Percentiles rank a stretch among this genome's conserved stretches.
Evolutionary conservation across 2,113 vertebrate genomes (phyloP).

Genomic region (Mugil cephalus): DNA sequence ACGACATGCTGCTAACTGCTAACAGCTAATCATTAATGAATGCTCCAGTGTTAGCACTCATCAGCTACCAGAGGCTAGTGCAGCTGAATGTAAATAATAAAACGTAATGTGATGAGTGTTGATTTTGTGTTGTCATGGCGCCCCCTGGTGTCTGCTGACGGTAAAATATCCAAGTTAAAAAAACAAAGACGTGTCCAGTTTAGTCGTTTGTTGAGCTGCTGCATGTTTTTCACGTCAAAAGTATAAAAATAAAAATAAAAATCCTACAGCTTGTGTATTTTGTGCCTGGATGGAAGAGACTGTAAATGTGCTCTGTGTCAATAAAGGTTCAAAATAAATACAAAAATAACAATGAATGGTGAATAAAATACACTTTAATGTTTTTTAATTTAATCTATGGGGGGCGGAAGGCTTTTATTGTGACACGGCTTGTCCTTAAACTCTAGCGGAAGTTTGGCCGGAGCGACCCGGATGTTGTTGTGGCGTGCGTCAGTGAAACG

Average conservation of each 20-base stretch:
- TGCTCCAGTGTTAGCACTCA: too few species aligned
- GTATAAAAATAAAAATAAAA: slow-evolving; percentile 3
- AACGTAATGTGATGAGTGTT: not conserved
- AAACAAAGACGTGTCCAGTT: too few species aligned
- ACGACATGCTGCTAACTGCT: too few species aligned
- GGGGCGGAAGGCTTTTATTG: slow-evolving; percentile 11
- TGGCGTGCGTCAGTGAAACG: not conserved
- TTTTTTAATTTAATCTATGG: too few species aligned
- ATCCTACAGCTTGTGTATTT: not conserved
- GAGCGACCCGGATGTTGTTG: slow-evolving; percentile 23
- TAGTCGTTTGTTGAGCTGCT: not conserved
- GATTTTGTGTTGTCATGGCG: not conserved
- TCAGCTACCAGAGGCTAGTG: not conserved
- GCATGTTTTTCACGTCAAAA: not conserved
- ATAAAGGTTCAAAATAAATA: slow-evolving; percentile 37
- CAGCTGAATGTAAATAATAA: slow-evolving; percentile 11
- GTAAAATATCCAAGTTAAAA: not conserved
- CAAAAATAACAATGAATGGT: too few species aligned
- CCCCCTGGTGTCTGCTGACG: slow-evolving; percentile 15
- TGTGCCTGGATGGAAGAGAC: not conserved
- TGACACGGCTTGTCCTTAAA: slow-evolving; percentile 20
- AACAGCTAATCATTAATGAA: too few species aligned
- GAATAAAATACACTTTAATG: too few species aligned
- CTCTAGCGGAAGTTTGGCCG: not conserved
- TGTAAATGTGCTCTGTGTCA: slow-evolving; percentile 18